Percentiles rank a stretch among this genome's conserved stretches.
Conservation (phyloP, 2,888 invertebrate species). For the Metellina segmentata region DNA sequence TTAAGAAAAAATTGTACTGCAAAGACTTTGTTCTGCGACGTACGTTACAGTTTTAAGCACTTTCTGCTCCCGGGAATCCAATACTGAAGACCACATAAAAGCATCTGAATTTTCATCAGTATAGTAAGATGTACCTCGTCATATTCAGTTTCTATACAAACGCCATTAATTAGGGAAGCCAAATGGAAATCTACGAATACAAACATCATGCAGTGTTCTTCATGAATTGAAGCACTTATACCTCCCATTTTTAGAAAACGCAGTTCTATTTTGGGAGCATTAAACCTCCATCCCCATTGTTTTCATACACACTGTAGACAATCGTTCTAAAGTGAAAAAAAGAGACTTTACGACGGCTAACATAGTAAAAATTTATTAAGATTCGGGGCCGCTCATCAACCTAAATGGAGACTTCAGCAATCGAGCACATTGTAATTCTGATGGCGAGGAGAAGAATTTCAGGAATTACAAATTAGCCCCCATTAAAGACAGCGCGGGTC, state of each 20-base stretch:
- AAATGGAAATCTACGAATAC: no score
- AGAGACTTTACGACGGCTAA: background rate
- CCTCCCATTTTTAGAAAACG: background rate
- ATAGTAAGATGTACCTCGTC: no score
- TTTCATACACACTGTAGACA: background rate
- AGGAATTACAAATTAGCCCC: conserved; percentile 69
- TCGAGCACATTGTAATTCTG: conserved; percentile 22
- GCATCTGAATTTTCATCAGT: no score
- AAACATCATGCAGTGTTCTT: background rate
- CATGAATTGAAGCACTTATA: background rate
- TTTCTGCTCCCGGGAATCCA: no score
- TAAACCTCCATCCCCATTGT: background rate
- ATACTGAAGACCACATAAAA: no score
- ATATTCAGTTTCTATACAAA: no score
- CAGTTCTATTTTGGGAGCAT: background rate
- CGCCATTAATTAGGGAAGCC: no score
- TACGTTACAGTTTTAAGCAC: no score
- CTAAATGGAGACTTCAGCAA: background rate
- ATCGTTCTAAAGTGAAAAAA: background rate
- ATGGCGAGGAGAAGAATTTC: conserved; percentile 41
- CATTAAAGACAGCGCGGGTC: conserved; percentile 44
- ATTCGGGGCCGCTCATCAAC: conserved; percentile 2
- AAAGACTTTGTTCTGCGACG: no score
- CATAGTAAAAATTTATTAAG: conserved; percentile 37
- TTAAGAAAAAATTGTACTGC: no score